These are phyloP conservation scores for Sinonovacula constricta DNA, from an alignment of 1,140 invertebrate species.

Conservation along the genomic window DNA sequence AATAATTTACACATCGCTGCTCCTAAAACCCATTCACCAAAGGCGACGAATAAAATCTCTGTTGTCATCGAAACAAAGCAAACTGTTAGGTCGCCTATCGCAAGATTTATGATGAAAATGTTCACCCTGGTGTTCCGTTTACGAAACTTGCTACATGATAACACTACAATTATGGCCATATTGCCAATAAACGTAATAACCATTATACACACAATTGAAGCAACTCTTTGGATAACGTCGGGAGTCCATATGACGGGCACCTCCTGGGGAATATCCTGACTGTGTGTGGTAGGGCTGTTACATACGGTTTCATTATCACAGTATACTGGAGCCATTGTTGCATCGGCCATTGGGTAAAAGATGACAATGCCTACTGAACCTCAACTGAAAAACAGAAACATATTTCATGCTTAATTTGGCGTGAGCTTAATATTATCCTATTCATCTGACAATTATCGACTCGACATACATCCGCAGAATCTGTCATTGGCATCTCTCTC, in stretches of 20 bases:
- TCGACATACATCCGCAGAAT: too few relatives aligned
- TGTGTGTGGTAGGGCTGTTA: background rate
- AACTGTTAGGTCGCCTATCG: conserved; percentile 79
- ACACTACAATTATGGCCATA: conserved; percentile 76
- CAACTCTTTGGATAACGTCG: conserved; percentile 77
- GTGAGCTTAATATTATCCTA: too few relatives aligned
- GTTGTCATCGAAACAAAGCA: conserved; percentile 79
- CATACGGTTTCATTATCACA: background rate
- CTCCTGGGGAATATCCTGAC: background rate
- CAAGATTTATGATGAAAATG: conserved; percentile 80
- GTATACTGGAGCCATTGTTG: background rate
- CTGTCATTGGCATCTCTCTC: too few relatives aligned
- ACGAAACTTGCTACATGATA: conserved; percentile 76
- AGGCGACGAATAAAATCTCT: conserved; percentile 78
- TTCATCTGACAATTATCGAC: too few relatives aligned
- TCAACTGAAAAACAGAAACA: too few relatives aligned
- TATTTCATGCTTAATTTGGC: too few relatives aligned
- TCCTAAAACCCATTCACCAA: conserved; percentile 78
- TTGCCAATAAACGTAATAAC: conserved; percentile 78
- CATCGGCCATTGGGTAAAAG: too few relatives aligned
- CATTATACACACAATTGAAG: conserved; percentile 77
- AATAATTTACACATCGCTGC: conserved; percentile 78
- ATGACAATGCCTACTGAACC: too few relatives aligned
- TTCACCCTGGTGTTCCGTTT: conserved; percentile 78
- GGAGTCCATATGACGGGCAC: conserved; percentile 79